Conservation (phyloP, 2,888 invertebrate genomes). For the Drosophila barbarae region DNA sequence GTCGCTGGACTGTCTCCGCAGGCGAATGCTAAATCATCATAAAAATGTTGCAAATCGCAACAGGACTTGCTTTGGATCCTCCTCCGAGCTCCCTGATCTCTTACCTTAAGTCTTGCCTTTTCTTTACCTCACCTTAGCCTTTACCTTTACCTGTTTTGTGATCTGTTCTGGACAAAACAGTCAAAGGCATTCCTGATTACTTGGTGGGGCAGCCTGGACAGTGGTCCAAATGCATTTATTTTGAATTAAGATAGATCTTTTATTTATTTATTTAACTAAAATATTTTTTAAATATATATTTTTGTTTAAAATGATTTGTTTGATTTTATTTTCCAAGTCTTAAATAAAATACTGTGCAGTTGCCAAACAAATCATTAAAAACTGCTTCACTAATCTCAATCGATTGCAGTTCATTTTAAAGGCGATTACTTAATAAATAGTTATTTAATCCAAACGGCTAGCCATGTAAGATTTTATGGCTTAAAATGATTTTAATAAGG, state of each 20-base stretch:
- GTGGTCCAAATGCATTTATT: neutral
- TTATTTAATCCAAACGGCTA: neutral
- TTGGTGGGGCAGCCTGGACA: conserved; percentile 21
- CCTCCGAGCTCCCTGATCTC: neutral
- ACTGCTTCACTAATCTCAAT: too few species aligned
- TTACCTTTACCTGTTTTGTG: conserved; percentile 6
- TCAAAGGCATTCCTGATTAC: conserved; percentile 26
- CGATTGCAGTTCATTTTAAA: too few species aligned
- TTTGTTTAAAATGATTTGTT: neutral
- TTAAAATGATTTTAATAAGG: neutral
- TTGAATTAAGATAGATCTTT: neutral
- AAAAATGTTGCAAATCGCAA: conserved; percentile 61
- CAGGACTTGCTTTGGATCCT: conserved; percentile 49
- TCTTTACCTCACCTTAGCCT: conserved; percentile 13
- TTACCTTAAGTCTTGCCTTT: conserved; percentile 7
- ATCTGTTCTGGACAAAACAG: conserved; percentile 23
- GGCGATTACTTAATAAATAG: neutral
- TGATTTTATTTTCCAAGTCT: neutral
- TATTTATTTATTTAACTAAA: neutral
- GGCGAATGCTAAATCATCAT: conserved; percentile 69
- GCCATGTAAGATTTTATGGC: neutral
- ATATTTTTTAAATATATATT: neutral
- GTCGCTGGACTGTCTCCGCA: conserved; percentile 41
- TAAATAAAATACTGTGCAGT: neutral
- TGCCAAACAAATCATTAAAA: neutral